phyloP scores from a whole-genome alignment of 2,797 vertebrate genomes.

The Avahi laniger region DNA sequence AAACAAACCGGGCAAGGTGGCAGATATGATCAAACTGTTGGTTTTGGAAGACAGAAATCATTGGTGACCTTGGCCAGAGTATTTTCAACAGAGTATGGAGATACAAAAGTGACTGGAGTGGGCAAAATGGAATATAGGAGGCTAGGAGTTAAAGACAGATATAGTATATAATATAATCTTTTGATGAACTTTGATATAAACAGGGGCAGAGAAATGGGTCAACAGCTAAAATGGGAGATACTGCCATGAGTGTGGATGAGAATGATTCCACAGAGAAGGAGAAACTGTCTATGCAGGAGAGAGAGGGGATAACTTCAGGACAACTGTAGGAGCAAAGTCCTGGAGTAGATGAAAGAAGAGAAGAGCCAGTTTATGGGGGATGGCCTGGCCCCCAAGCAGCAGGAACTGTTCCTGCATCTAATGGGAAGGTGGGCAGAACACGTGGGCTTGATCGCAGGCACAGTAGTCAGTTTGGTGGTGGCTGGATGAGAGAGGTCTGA shows the following conservation, averaged over 20 bases:
- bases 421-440: not conserved
- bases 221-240: not conserved
- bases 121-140: not conserved
- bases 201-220: not conserved
- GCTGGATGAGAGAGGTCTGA: not conserved
- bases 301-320: not conserved
- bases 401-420: not conserved
- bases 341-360: not conserved
- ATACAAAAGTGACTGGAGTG: not conserved
- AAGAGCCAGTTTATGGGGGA: not conserved
- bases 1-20: not conserved
- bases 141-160: not conserved
- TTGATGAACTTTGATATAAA: not conserved
- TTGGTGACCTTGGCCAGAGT: not conserved
- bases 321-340: not conserved
- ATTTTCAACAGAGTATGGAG: not conserved
- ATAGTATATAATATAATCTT: not conserved
- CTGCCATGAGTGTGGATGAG: not conserved
- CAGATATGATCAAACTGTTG: not conserved
- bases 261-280: not conserved
- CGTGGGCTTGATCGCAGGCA: not conserved
- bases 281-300: not conserved
- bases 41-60: not conserved
- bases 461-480: not conserved
- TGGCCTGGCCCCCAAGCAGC: not conserved